Evolutionary conservation across 2,888 invertebrate species (phyloP), one percentile per base, ranked within the genome.

Genomic region (Drymonia ruficornis): DNA sequence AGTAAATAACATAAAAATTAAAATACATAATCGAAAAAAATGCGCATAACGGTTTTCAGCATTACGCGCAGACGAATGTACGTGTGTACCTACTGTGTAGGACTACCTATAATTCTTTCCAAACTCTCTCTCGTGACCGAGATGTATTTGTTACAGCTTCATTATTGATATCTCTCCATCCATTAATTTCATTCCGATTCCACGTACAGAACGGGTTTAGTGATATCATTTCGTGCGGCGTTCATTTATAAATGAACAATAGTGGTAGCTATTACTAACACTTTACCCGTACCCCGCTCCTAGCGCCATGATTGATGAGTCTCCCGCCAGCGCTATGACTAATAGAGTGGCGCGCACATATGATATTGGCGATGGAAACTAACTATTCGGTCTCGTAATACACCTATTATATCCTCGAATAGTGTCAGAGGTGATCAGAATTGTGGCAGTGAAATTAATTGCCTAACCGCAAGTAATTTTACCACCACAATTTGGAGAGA

Each of bases 191-290:
- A n/a, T n/a, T n/a, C n/a, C n/a, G n/a, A n/a, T n/a, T n/a, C n/a
- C n/a, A n/a, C n/a, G n/a, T 46, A 52, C 12, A 31, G 43, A 28
- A 16, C 16, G 15, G 29, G 29, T 29, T 55, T 56, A 62, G 65
- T 63, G 62, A 64, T 69, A 69, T 66, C 53, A 55, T 65, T 55
- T 50, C 59, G 43, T 57, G 54, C 44, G 49, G 65, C 61, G 65
- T 79, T 76, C 76, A 70, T 79, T 77, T 74, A 74, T 78, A 79
- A 83, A 80, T 74, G 76, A 79, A 87, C 86, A 87, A 85, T 87
- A 82, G 83, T 80, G 79, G 76, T 77, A 80, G 79, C 84, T 80
- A 87, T 89, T 89, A 89, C 87, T 88, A 90, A 87, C 90, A 89
- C 88, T 89, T 87, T 86, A 85, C 83, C 74, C 78, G 74, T 66